Percentiles rank a stretch among this genome's conserved stretches.
These are phyloP conservation scores for Motacilla tschutschensis DNA, from an alignment of 2,113 vertebrate species.

Conservation along the genomic window DNA sequence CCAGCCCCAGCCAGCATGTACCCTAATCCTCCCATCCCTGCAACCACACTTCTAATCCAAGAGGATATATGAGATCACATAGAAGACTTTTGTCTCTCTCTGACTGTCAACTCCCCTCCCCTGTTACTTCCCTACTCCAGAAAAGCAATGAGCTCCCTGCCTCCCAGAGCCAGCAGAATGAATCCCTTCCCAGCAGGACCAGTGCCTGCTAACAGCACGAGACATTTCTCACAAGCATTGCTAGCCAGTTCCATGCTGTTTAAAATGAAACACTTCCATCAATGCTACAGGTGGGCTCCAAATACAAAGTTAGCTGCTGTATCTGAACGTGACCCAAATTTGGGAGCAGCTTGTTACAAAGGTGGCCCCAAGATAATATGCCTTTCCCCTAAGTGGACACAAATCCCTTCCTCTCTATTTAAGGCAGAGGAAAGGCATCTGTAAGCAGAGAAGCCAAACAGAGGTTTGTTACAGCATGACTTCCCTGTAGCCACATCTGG, in stretches of 20 bases:
- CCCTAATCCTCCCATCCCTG: neutral
- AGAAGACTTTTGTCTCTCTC: neutral
- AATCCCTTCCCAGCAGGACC: neutral
- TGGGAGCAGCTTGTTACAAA: neutral
- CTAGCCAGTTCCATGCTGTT: constrained; percentile 13
- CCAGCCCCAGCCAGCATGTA: neutral
- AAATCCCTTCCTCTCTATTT: neutral
- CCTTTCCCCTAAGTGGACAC: neutral
- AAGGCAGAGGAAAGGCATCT: neutral
- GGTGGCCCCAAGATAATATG: neutral
- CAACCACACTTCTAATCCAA: neutral
- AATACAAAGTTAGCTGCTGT: neutral
- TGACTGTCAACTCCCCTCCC: neutral
- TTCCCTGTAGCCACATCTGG: neutral
- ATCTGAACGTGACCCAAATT: neutral
- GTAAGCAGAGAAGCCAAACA: neutral
- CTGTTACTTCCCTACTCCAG: neutral
- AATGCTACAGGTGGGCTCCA: neutral
- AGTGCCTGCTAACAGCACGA: neutral
- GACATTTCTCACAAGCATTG: neutral
- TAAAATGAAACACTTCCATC: constrained; percentile 41
- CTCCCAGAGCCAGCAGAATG: neutral
- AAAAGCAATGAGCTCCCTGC: neutral
- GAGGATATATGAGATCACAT: neutral
- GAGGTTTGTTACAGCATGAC: neutral